phyloP scores from a whole-genome alignment of 2,888 invertebrate genomes.

The Plagodis pulveraria region DNA sequence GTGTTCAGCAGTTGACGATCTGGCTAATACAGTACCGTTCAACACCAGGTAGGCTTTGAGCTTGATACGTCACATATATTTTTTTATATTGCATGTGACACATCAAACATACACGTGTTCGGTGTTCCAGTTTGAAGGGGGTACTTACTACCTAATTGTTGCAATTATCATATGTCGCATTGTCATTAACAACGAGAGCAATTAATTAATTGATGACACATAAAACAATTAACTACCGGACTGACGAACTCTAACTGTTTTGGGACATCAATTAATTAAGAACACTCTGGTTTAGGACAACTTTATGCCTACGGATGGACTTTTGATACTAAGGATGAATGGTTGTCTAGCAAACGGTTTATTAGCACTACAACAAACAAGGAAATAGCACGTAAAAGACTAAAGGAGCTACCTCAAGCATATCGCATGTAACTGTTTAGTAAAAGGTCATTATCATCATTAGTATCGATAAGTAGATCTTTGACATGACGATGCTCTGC shows the following conservation, averaged over 20 bases:
- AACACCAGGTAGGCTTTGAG: too few species aligned
- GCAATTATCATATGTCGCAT: slow-evolving; percentile 29
- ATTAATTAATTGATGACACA: slow-evolving; percentile 35
- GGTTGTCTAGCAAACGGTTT: too few species aligned
- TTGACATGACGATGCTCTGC: too few species aligned
- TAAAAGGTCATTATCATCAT: too few species aligned
- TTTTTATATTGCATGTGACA: slow-evolving; percentile 2
- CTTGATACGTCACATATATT: too few species aligned
- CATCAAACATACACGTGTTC: slow-evolving; percentile 8
- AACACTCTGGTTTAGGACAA: background rate
- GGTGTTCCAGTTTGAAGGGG: slow-evolving; percentile 32
- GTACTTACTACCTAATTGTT: slow-evolving; percentile 21
- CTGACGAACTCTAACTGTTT: slow-evolving; percentile 10
- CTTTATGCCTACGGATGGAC: background rate
- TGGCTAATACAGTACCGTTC: too few species aligned
- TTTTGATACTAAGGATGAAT: background rate
- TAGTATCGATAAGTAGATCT: too few species aligned
- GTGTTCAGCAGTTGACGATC: too few species aligned
- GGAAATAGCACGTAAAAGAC: too few species aligned
- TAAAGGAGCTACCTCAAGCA: too few species aligned
- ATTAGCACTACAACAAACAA: too few species aligned
- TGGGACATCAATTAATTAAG: slow-evolving; percentile 4
- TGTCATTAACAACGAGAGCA: slow-evolving; percentile 30
- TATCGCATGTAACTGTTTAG: too few species aligned
- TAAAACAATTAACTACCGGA: slow-evolving; percentile 28